Evolutionary conservation across 2,797 vertebrate species (phyloP).

Genomic region (Sitta carolinensis): DNA sequence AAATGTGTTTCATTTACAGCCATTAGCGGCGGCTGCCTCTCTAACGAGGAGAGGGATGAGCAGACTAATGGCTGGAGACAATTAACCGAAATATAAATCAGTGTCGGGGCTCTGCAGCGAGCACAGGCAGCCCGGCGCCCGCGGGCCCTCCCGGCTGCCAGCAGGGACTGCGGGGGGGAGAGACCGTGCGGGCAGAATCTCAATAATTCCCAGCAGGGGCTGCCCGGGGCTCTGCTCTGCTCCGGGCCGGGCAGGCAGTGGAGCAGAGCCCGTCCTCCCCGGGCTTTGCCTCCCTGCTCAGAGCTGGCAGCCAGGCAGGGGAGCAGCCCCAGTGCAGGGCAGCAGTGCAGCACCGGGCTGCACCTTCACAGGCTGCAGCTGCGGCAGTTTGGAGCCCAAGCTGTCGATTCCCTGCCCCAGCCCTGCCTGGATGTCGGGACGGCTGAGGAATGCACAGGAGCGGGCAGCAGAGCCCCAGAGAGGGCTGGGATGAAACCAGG

Average conservation of each 20-base stretch:
- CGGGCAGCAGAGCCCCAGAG: not conserved
- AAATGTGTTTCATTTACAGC: not conserved
- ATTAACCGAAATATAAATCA: slow-evolving; percentile 66
- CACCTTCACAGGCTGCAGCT: too few species aligned
- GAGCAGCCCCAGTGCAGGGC: too few species aligned
- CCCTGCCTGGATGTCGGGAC: not conserved
- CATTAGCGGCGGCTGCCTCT: slow-evolving; percentile 37
- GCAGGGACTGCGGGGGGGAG: not conserved
- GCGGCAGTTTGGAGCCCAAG: too few species aligned
- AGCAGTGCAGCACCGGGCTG: too few species aligned
- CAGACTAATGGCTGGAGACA: slow-evolving; percentile 67
- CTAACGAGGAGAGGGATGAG: slow-evolving; percentile 55
- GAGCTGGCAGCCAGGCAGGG: too few species aligned
- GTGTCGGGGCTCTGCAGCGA: slow-evolving; percentile 4
- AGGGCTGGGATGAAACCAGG: not conserved
- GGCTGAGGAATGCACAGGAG: not conserved
- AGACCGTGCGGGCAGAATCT: not conserved
- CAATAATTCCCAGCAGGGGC: not conserved
- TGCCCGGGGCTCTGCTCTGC: too few species aligned
- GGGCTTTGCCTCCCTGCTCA: too few species aligned
- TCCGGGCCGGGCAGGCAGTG: too few species aligned
- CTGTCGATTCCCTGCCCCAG: too few species aligned
- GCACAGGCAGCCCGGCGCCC: slow-evolving; percentile 40
- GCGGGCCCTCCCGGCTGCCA: not conserved
- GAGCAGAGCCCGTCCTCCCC: too few species aligned